A percentile compares a stretch with the other conserved stretches of the same genome.
phyloP scores from a whole-genome alignment of 2,888 invertebrate species.

The Drosophila flavopinicola region DNA sequence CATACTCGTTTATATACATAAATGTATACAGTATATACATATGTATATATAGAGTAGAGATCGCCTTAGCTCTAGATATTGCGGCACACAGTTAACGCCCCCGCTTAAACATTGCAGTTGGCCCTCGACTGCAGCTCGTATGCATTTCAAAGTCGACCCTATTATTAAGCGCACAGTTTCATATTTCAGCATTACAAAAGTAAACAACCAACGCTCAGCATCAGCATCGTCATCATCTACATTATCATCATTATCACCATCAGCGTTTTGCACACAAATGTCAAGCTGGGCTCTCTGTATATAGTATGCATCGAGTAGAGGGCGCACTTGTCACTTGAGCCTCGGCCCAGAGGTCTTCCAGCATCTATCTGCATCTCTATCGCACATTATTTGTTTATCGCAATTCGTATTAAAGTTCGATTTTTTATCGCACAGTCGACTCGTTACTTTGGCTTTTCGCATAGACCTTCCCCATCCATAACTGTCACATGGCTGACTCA shows the following conservation, averaged over 20 bases:
- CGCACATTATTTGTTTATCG: constrained; percentile 71
- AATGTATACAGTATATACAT: not conserved
- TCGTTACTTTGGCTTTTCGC: constrained; percentile 65
- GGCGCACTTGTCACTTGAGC: constrained; percentile 78
- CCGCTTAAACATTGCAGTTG: constrained; percentile 53
- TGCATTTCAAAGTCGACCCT: constrained; percentile 81
- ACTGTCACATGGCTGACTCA: constrained; percentile 73
- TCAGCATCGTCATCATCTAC: constrained; percentile 29
- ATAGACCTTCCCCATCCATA: constrained; percentile 61
- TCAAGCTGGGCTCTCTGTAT: constrained; percentile 45
- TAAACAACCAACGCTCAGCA: constrained; percentile 42
- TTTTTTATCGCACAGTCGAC: constrained; percentile 67
- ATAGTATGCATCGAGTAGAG: constrained; percentile 7
- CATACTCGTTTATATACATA: constrained; percentile 1
- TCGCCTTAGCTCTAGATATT: constrained; percentile 70
- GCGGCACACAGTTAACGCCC: constrained; percentile 67
- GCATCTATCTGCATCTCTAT: constrained; percentile 20
- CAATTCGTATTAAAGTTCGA: constrained; percentile 72
- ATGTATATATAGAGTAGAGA: constrained; percentile 39
- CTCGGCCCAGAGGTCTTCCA: constrained; percentile 63
- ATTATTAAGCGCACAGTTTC: constrained; percentile 75
- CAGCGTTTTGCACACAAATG: constrained; percentile 51
- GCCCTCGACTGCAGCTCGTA: constrained; percentile 47
- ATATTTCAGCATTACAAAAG: constrained; percentile 68
- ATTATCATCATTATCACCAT: constrained; percentile 21